Evolutionary conservation across 2,113 vertebrate genomes (phyloP).

Genomic region (Nothoprocta perdicaria): DNA sequence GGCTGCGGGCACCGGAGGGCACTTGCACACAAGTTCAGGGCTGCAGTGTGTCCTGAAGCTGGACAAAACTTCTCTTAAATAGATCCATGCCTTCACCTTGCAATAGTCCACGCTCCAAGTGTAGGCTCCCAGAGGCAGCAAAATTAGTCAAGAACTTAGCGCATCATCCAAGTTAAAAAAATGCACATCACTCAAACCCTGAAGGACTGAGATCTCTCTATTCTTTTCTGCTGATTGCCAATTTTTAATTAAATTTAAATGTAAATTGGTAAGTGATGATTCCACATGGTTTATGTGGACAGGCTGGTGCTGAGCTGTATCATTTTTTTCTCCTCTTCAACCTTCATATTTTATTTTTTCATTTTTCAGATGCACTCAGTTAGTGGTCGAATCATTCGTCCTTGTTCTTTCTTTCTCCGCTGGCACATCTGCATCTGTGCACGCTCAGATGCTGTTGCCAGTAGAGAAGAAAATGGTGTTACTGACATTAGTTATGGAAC

Average conservation of each 20-base stretch:
- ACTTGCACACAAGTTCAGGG: neutral
- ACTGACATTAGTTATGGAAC: constrained; percentile 38
- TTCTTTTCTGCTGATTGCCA: neutral
- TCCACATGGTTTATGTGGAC: neutral
- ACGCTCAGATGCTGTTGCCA: constrained; percentile 10
- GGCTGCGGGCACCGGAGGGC: neutral
- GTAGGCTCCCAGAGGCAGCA: neutral
- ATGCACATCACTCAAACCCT: neutral
- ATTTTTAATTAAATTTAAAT: neutral
- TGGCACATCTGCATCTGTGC: neutral
- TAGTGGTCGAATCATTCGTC: constrained; percentile 23
- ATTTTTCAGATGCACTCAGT: constrained; percentile 67
- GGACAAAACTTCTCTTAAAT: neutral
- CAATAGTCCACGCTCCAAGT: neutral
- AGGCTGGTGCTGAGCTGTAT: neutral
- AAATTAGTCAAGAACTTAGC: neutral
- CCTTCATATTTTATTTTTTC: neutral
- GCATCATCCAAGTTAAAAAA: neutral
- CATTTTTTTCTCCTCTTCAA: neutral
- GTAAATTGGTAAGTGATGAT: neutral
- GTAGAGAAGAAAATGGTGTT: constrained; percentile 35
- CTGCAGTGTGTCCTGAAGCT: neutral
- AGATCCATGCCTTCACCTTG: neutral
- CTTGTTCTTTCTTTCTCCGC: neutral
- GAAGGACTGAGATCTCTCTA: neutral